These are phyloP conservation scores for Chlorops oryzae DNA, from an alignment of 1,140 invertebrate species.

Conservation along the genomic window DNA sequence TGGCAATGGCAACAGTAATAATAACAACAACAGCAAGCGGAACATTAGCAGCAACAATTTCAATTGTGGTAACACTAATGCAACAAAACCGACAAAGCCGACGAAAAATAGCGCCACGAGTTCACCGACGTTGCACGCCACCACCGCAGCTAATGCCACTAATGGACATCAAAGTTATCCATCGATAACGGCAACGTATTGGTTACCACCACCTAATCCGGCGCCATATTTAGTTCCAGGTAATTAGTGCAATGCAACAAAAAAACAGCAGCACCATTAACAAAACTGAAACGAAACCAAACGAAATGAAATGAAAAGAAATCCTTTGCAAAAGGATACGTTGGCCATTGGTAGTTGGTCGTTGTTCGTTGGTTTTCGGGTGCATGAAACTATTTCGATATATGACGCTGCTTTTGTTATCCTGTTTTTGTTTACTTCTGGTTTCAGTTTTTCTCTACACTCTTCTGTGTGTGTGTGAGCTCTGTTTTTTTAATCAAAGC, in stretches of 20 bases:
- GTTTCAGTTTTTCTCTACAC: no score
- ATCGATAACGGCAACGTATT: constrained; percentile 71
- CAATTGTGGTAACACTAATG: neutral
- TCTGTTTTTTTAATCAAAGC: no score
- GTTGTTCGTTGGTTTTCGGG: no score
- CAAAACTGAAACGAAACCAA: neutral
- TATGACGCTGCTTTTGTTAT: no score
- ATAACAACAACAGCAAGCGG: constrained; percentile 18
- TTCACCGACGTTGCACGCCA: constrained; percentile 16
- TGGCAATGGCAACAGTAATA: constrained; percentile 14
- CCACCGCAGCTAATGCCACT: constrained; percentile 42
- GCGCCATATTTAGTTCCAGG: constrained; percentile 73
- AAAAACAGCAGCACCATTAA: constrained; percentile 2
- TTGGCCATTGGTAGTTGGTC: no score
- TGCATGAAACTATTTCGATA: no score
- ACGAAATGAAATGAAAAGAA: neutral
- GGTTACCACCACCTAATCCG: constrained; percentile 67
- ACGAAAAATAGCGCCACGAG: constrained; percentile 8
- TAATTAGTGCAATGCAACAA: constrained; percentile 44
- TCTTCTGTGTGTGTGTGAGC: no score
- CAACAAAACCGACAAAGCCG: constrained; percentile 30
- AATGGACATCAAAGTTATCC: constrained; percentile 57
- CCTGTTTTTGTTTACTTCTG: no score
- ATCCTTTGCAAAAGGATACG: no score
- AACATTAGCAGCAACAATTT: neutral